Evolutionary conservation across 1,140 invertebrate genomes (phyloP), one percentile per base, ranked within the genome.

Genomic region (Frieseomelitta varia): DNA sequence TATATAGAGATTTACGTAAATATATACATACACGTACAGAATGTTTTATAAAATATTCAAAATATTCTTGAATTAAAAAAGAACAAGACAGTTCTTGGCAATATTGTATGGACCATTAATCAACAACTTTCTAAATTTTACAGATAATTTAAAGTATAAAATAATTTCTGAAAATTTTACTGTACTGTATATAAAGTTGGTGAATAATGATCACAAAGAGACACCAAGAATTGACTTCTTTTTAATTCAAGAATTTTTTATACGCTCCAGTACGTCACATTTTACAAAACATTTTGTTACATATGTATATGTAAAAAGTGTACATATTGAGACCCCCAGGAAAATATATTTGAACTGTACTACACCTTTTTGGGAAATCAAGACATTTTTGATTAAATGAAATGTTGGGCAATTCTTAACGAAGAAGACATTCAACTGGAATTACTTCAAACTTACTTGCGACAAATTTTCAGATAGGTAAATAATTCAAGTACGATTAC

Each of bases 1-100:
- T 86, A 80, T 83, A 81, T 84, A 88, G 67, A 68, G 21, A 85
- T 65, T 74, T 78, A 85, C n/a, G 75, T 85, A 75, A 65, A 85
- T 68, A 34, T n/a, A 80, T 55, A 85, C 3, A 85, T 72, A 69
- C 47, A 67, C 19, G 21, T 81, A 68, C 11, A 39, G 47, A 53
- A 78, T 85, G 53, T 68, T 47, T 58, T 19, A 15, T n/a, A 79
- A 79, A 68, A 34, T 65, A 14, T 58, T 69, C 10, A 6, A 61
- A 78, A n/a, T n/a, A n/a, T 69, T 61, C 53, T 56, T 56, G 11
- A 83, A 47, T 3, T 55, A 65, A 61, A 61, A n/a, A 61, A 75
- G 14, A 65, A 77, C 34, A 58, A 77, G 53, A 19, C 8, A 68
- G 17, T 19, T 81, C 79, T 75, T 75, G 56, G 12, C 17, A 75